A percentile compares a stretch with the other conserved stretches of the same genome.
These are phyloP conservation scores for Aphelenchoides besseyi DNA, from an alignment of 1,140 invertebrate genomes.

Conservation along the genomic window DNA sequence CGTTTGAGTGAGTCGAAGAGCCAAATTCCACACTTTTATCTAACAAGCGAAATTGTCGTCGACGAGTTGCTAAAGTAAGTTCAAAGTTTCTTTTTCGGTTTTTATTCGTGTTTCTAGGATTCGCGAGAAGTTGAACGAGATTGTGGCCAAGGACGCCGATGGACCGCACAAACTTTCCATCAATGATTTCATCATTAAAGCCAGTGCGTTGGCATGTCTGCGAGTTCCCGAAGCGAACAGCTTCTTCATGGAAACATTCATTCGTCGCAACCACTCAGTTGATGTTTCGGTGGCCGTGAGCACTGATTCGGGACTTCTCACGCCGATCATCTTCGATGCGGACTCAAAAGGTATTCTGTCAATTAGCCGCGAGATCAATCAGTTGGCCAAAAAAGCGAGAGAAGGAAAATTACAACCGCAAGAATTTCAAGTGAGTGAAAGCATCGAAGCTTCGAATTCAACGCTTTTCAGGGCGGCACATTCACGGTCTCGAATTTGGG, in stretches of 20 bases:
- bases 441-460: conserved; percentile 6
- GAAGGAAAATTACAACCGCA: conserved; percentile 90
- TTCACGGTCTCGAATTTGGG: conserved; percentile 90
- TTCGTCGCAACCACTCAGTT: conserved; percentile 87
- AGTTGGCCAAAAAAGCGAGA: conserved; percentile 81
- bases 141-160: conserved; percentile 70
- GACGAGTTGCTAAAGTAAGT: conserved; percentile 70
- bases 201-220: conserved; percentile 81
- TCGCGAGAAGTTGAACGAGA: conserved; percentile 73
- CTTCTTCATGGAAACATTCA: conserved; percentile 85
- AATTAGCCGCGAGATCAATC: conserved; percentile 80
- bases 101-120: conserved; percentile 64
- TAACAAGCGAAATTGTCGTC: conserved; percentile 80
- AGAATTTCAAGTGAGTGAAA: conserved; percentile 87
- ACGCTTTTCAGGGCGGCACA: conserved; percentile 69
- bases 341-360: conserved; percentile 84
- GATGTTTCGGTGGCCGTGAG: conserved; percentile 95
- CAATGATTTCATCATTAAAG: conserved; percentile 97
- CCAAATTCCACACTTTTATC: conserved; percentile 93
- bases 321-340: conserved; percentile 90
- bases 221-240: conserved; percentile 92
- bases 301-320: conserved; percentile 89
- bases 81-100: background rate
- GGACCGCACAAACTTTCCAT: conserved; percentile 76
- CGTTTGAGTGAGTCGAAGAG: conserved; percentile 80